Evolutionary conservation across 2,113 vertebrate genomes (phyloP).

Genomic region (Cinclus mexicanus): DNA sequence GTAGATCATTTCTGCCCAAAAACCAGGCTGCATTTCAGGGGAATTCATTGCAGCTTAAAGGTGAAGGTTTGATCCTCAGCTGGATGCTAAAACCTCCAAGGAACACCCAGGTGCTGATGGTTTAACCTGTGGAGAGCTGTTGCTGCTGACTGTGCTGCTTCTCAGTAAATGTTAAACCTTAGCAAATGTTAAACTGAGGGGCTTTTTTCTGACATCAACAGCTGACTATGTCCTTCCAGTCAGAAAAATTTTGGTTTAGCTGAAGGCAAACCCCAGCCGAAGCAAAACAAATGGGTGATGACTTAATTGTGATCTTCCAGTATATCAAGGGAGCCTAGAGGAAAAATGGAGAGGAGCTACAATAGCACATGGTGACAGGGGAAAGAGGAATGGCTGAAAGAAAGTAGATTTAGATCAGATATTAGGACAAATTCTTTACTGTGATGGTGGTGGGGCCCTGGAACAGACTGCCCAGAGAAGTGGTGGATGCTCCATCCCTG

Average conservation of each 20-base stretch:
- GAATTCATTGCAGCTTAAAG: not conserved
- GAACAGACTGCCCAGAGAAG: not conserved
- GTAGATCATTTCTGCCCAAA: not conserved
- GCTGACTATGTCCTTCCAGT: not conserved
- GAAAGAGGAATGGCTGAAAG: not conserved
- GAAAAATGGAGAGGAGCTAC: not conserved
- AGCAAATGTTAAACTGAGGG: not conserved
- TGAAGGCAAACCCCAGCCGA: not conserved
- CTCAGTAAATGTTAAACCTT: not conserved
- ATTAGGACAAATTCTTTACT: not conserved
- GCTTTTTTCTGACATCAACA: not conserved
- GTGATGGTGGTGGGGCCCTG: not conserved
- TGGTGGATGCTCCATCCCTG: not conserved
- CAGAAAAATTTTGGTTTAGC: not conserved
- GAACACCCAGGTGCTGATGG: not conserved
- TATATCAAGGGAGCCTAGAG: not conserved
- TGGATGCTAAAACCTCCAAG: not conserved
- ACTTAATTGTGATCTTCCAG: not conserved
- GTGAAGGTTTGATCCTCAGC: not conserved
- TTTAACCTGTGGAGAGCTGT: accelerated
- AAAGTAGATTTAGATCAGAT: not conserved
- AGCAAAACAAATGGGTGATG: not conserved
- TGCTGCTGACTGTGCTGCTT: not conserved
- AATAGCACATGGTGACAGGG: not conserved
- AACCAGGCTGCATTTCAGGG: not conserved